Evolutionary conservation across 2,113 vertebrate species (phyloP), one percentile per base, ranked within the genome.

Genomic region (Sinocyclocheilus anshuiensis): DNA sequence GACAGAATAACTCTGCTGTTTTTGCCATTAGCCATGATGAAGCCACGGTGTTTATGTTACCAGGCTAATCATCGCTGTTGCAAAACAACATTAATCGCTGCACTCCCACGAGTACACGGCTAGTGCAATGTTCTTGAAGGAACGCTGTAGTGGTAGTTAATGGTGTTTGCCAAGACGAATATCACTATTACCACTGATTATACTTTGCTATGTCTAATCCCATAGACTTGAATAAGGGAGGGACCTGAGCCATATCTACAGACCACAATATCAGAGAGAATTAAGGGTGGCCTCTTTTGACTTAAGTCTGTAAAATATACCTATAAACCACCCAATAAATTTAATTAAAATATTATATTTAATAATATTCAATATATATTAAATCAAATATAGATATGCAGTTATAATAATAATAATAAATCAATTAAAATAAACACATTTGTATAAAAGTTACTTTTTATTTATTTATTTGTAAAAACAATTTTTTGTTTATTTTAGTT

Each of bases 1-100:
- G 61, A 81, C 42, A 22, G 18, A 82, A 82, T 82, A 82, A 26
- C 80, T 81, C 45, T 82, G 42, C 79, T 65, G 80, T 29, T 69
- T 69, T 69, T 26, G 59, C 63, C 63, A 82, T 67, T 18, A 69
- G 80, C 63, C 39, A 2, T 4, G 24, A 71, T 59, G 55, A 77
- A 82, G 80, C 24, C 42, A 50, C 42, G 16, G 42, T 18, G 63
- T 42, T 86, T 26, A 74, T 45, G 33, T 39, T 69, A 69, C 77
- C 45, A 71, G 50, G 48, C 29, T 20, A 36, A 78, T 67, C 33
- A 45, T 33, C 22, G 4, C 39, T 57, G 36, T 39, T 67, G 29
- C 26, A 67, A 33, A 53, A 85, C 76, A 85, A 78, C 84, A 85
- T 22, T 69, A 36, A 65, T 77, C 39, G 26, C 72, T n/a, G 12